Evolutionary conservation across 2,888 invertebrate genomes (phyloP), one percentile per base, ranked within the genome.

Genomic region (Belgica antarctica): DNA sequence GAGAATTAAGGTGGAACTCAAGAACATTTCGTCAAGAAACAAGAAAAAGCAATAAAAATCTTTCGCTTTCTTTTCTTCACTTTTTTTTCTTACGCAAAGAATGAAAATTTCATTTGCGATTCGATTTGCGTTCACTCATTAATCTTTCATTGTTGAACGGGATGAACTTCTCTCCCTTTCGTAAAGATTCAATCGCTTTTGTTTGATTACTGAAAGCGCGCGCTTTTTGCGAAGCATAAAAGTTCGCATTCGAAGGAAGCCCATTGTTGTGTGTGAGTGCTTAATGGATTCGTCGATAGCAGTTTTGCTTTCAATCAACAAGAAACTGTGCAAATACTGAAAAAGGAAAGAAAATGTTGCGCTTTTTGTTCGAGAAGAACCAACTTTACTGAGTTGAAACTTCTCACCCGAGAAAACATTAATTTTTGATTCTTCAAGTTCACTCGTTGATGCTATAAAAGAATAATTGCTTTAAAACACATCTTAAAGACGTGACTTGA

Each of bases 51-150:
- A 68, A 57, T 57, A 57, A 68, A 68, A 68, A 59, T 22, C 22
- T 22, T 24, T 27, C 52, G 52, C 22, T 52, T 47, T 27, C n/a
- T 28, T 63, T 28, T n/a, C 34, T 34, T 34, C 34, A 2, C 41
- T 15, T 41, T 41, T 15, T 41, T 15, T n/a, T 41, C 41, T 41
- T 15, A 2, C n/a, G 34, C 34, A 17, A 25, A 19, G 15, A 12
- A 41, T 41, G 36, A 19, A 68, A 68, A 15, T 59, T 59, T 59
- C 59, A 52, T 68, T 68, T 66, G 57, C 57, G 52, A 68, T 68
- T 68, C 57, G 57, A 68, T 68, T 68, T 68, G 19, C 68, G 34
- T 68, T 68, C 24, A 46, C 27, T 68, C 68, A 68, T 68, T 68
- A 68, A 68, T 68, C 68, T 68, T 68, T 68, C 68, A 68, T 68